Conservation (phyloP, 23 tunicate genomes). For the Ascidia mentula region DNA sequence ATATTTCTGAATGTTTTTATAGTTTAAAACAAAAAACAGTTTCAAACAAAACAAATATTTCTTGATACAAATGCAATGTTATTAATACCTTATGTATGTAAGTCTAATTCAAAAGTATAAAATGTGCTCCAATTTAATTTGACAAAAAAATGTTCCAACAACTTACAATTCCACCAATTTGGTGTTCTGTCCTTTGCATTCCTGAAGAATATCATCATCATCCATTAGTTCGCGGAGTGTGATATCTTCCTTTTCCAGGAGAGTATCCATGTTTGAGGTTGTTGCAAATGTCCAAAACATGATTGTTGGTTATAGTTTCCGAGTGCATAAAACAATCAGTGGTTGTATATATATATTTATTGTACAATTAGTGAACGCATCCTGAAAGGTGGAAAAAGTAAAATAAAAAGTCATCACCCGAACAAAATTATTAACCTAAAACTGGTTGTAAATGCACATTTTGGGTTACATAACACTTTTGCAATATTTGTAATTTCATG, state of each 20-base stretch:
- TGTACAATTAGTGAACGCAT: neutral
- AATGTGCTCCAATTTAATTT: neutral
- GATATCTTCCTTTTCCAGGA: constrained; percentile 80
- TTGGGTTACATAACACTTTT: too few relatives aligned
- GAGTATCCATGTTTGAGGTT: constrained; percentile 79
- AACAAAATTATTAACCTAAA: too few relatives aligned
- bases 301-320: constrained; percentile 10
- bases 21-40: too few relatives aligned
- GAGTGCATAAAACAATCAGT: constrained; percentile 2
- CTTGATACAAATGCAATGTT: too few relatives aligned
- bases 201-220: constrained; percentile 92
- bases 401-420: too few relatives aligned
- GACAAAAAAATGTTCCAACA: neutral
- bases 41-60: neutral
- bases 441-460: too few relatives aligned
- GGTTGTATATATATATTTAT: constrained; percentile 2
- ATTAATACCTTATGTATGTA: neutral
- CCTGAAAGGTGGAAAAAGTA: neutral
- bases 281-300: constrained; percentile 99
- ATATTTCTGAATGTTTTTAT: too few relatives aligned
- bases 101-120: neutral
- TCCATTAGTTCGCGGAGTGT: constrained; percentile 80
- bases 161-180: constrained; percentile 90
- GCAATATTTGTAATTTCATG: too few relatives aligned
- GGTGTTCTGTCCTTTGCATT: constrained; percentile 94